Conservation (phyloP, 2,888 invertebrate genomes). For the Hyposoter dolosus region DNA sequence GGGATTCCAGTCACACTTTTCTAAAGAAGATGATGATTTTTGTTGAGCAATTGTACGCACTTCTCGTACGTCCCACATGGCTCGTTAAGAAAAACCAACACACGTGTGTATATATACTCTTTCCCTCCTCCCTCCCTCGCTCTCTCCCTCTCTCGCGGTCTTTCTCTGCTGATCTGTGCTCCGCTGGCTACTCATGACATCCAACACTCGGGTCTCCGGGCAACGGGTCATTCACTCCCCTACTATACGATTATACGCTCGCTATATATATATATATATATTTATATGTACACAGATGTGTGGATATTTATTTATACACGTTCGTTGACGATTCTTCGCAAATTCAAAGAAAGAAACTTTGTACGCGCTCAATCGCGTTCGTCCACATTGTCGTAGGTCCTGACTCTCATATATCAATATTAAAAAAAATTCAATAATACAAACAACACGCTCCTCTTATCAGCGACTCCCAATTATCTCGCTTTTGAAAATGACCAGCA, state of each 20-base stretch:
- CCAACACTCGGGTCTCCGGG: constrained; percentile 64
- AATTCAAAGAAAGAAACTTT: constrained; percentile 24
- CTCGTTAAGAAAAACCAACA: constrained; percentile 1
- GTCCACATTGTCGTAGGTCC: constrained; percentile 62
- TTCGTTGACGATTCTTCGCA: constrained; percentile 46
- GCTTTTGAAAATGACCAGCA: background rate
- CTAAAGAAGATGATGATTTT: background rate
- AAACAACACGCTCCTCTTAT: background rate
- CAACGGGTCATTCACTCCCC: constrained; percentile 67
- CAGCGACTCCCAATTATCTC: background rate
- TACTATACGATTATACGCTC: constrained; percentile 35
- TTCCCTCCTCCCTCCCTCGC: background rate
- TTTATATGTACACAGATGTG: background rate
- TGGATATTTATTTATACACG: constrained; percentile 8
- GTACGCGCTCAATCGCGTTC: constrained; percentile 6
- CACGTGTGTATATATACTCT: constrained; percentile 12
- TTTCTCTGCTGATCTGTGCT: constrained; percentile 11
- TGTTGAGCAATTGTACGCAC: background rate
- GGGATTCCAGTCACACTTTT: background rate
- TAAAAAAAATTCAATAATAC: too few relatives aligned
- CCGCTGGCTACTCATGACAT: constrained; percentile 58
- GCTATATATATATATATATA: background rate
- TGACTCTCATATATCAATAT: constrained; percentile 22
- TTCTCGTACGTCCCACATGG: background rate
- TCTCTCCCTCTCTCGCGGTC: background rate